Conservation (phyloP, 1,140 invertebrate genomes). For the Heterodera carotae region DNA sequence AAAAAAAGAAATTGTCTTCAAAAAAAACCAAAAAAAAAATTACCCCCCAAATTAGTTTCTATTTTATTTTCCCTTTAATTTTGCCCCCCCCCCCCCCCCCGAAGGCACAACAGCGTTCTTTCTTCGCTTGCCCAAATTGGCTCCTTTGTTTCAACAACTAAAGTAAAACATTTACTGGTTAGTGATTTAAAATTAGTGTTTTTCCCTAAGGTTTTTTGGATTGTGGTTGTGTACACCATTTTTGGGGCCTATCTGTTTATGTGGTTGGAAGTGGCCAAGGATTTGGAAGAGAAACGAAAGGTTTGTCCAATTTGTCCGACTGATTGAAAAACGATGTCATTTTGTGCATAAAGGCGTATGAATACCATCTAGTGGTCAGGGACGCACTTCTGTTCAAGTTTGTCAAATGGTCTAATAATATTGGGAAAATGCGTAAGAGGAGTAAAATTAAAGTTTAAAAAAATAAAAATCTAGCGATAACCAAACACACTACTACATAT, state of each 20-base stretch:
- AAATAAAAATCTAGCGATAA: conserved; percentile 4
- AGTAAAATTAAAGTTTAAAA: no score
- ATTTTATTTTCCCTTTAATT: no score
- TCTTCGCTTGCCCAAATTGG: conserved; percentile 1
- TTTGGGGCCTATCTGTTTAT: conserved; percentile 40
- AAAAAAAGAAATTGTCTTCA: no score
- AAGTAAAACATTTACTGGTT: not conserved
- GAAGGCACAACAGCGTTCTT: not conserved
- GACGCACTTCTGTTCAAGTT: conserved; percentile 51
- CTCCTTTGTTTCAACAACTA: not conserved
- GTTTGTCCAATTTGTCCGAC: conserved; percentile 18
- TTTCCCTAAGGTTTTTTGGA: conserved; percentile 33
- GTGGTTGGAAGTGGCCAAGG: conserved; percentile 48
- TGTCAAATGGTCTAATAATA: not conserved
- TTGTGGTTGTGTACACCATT: conserved; percentile 41
- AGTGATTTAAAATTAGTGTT: not conserved
- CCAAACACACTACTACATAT: conserved; percentile 28
- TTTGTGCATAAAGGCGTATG: not conserved
- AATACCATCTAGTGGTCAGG: conserved; percentile 47
- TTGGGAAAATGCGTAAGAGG: no score
- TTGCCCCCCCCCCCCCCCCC: not conserved
- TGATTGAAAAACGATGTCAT: not conserved
- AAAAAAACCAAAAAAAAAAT: no score
- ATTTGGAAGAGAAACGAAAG: conserved; percentile 49
- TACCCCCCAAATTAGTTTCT: no score